Evolutionary conservation across 2,113 vertebrate species (phyloP).

Genomic region (Arothron firmamentum): DNA sequence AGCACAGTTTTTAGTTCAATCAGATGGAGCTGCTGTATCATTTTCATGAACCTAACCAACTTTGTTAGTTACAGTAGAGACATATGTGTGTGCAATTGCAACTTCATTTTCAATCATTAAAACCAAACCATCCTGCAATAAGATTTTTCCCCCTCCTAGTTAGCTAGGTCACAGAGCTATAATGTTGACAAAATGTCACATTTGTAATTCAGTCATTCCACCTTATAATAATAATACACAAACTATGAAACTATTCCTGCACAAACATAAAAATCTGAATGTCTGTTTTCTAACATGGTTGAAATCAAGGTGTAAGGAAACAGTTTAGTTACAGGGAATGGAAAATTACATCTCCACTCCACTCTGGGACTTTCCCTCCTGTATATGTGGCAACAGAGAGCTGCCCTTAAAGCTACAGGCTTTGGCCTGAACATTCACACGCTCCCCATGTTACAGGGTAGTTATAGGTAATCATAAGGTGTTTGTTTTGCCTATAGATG

Average conservation of each 20-base stretch:
- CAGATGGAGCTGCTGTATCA: conserved; percentile 62
- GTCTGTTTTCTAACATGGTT: conserved; percentile 9
- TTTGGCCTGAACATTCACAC: conserved; percentile 9
- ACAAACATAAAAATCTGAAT: too few species aligned
- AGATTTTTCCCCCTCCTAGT: too few species aligned
- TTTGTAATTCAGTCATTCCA: too few species aligned
- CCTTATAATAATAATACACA: too few species aligned
- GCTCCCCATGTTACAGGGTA: conserved; percentile 11
- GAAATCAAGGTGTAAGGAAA: conserved; percentile 11
- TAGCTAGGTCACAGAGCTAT: too few species aligned
- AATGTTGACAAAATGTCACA: too few species aligned
- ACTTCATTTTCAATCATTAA: not conserved
- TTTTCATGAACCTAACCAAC: conserved; percentile 37
- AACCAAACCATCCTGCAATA: too few species aligned
- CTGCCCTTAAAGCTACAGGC: conserved; percentile 58
- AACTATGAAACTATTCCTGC: too few species aligned
- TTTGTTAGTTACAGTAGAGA: conserved; percentile 46
- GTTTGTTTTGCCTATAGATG: conserved; percentile 24
- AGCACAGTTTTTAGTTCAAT: conserved; percentile 40
- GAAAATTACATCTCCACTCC: conserved; percentile 60
- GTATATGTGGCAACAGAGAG: conserved; percentile 60
- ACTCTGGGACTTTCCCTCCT: conserved; percentile 65
- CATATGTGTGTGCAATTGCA: conserved; percentile 6
- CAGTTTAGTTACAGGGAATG: conserved; percentile 50
- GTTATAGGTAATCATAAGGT: too few species aligned